These are phyloP conservation scores for Parnassius orleans DNA, from an alignment of 2,888 invertebrate genomes.

Conservation along the genomic window DNA sequence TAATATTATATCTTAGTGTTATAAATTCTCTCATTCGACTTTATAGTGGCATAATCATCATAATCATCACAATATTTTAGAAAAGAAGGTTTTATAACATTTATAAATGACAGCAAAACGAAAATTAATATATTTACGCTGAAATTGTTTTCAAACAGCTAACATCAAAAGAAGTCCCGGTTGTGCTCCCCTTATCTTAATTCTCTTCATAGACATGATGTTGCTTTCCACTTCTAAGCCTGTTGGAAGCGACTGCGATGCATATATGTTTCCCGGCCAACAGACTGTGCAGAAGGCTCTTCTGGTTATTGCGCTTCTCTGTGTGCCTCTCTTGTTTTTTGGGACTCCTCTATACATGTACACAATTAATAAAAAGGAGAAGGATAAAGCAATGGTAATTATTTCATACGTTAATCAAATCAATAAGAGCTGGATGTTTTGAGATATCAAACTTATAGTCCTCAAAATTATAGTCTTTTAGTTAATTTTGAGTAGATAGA, in stretches of 20 bases:
- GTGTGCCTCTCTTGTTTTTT: constrained; percentile 87
- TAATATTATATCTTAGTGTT: too few species aligned
- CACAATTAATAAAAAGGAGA: constrained; percentile 38
- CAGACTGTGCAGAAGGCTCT: constrained; percentile 79
- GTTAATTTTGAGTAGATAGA: too few species aligned
- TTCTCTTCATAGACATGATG: constrained; percentile 90
- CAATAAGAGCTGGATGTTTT: too few species aligned
- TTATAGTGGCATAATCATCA: too few species aligned
- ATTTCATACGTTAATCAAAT: too few species aligned
- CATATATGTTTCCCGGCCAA: constrained; percentile 81
- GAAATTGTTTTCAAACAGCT: constrained; percentile 34
- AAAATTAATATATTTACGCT: not conserved
- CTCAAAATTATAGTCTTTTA: too few species aligned
- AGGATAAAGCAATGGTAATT: constrained; percentile 26
- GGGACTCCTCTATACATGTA: constrained; percentile 84
- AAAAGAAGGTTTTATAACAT: too few species aligned
- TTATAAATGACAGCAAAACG: not conserved
- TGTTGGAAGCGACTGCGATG: constrained; percentile 60
- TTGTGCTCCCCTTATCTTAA: constrained; percentile 88
- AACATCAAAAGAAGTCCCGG: constrained; percentile 47
- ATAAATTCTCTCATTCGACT: too few species aligned
- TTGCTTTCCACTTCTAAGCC: constrained; percentile 63
- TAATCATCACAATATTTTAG: too few species aligned
- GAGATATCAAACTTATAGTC: too few species aligned
- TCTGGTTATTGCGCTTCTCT: constrained; percentile 79